Conservation (phyloP, 2,888 invertebrate species). For the Ceramica pisi region DNA sequence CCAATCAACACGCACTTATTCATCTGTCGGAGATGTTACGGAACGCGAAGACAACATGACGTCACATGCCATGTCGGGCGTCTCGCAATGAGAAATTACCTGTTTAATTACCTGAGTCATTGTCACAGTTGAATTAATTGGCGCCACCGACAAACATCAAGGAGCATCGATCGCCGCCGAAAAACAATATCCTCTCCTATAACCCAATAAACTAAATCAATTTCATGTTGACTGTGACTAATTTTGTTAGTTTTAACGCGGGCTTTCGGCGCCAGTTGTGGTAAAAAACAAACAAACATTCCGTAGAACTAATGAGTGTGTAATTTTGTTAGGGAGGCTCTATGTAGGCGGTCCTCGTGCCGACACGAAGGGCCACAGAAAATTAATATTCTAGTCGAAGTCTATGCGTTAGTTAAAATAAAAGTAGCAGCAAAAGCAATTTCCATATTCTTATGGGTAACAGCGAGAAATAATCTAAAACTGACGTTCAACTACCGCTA, state of each 20-base stretch:
- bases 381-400: conserved; percentile 77
- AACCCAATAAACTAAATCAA: conserved; percentile 77
- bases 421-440: conserved; percentile 47
- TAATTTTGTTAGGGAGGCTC: conserved; percentile 87
- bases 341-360: conserved; percentile 82
- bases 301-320: conserved; percentile 89
- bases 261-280: conserved; percentile 80
- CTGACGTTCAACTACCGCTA: neutral
- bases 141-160: conserved; percentile 62
- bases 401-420: conserved; percentile 53
- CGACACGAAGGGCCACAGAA: conserved; percentile 66
- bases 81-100: conserved; percentile 81
- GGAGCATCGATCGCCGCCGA: conserved; percentile 67
- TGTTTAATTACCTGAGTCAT: conserved; percentile 79
- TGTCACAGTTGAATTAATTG: conserved; percentile 68
- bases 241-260: conserved; percentile 85
- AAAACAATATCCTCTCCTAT: conserved; percentile 72
- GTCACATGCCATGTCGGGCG: conserved; percentile 75
- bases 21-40: conserved; percentile 80
- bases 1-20: conserved; percentile 90
- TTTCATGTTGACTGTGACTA: conserved; percentile 84
- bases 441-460: conserved; percentile 30
- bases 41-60: conserved; percentile 68
- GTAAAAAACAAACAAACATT: conserved; percentile 87
- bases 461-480: conserved; percentile 5